Base-by-base conservation (phyloP, 2,797 vertebrate genomes). In the Gobio occitaniae region DNA sequence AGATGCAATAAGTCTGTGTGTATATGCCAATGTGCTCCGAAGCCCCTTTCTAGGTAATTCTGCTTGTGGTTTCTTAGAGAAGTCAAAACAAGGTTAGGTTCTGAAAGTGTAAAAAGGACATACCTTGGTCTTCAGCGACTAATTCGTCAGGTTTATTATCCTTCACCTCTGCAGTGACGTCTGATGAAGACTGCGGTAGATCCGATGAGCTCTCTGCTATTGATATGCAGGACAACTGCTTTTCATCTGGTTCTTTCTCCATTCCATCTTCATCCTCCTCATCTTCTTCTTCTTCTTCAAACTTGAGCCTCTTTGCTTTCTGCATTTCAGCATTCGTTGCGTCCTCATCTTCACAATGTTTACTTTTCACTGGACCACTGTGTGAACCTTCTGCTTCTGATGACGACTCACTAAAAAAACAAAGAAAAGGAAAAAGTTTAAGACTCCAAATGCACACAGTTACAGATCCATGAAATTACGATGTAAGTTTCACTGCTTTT, bases 261-360 rank as follows among this genome's bases (percentile, higher is more conserved):
- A 66, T 54, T 16, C 13, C 80, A 36, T 87, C 86, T 0, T 70
- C 85, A 0, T 84, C 79, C 0, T 89, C 86, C 0, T 89, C 86
- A 88, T 93, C 84, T 78, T 95, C 95, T 19, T 91, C 90, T 16
- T 96, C 95, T 72, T 93, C 93, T 89, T 97, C 96, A 90, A 96
- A 96, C 80, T 96, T 96, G 77, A 97, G 95, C 91, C 96, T 95
- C 92, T 97, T 97, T 48, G 95, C 96, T 87, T 96, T 95, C 12
- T 89, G 96, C 1, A 92, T 95, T 87, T 90, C 91, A 0, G 78
- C 66, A 68, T 87, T 79, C 0, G 82, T 47, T 2, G 29, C 74
- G 3, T 96, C 95, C 50, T 96, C 95, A 83, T 95, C 95, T 71
- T 89, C 87, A 47, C 91, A 84, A 77, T 96, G 96, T 81, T 97